Evolutionary conservation across 2,888 invertebrate species (phyloP), one percentile per base, ranked within the genome.

Genomic region (Neoscelio sp.): DNA sequence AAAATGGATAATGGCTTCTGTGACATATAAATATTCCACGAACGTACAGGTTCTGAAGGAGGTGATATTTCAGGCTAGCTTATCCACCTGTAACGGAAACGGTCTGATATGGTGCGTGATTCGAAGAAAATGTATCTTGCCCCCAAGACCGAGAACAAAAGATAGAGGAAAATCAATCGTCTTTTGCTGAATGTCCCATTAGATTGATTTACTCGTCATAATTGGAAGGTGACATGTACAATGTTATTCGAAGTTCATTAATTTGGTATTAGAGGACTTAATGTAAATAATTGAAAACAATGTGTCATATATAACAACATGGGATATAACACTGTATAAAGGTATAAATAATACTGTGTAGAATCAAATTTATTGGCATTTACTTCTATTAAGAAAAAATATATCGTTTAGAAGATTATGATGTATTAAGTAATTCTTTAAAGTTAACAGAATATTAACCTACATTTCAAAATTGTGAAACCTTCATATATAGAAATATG

Each of bases 21-120:
- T 65, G 74, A 65, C 65, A 58, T 56, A 74, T 65, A 74, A 74
- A 74, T 74, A 74, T 74, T 65, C 74, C n/a, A 33, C 23, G 13
- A 58, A 65, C 74, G 65, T 67, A 58, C 50, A 15, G 52, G n/a
- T 67, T 35, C 52, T 52, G 33, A 62, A 44, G 71, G 52, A 62
- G 65, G 67, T 67, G 67, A 75, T 74, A 75, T 75, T 60, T 75
- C 28, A 67, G 52, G 13, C 35, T 38, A 50, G 67, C 60, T 75
- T 58, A 75, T 75, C 52, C 58, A 75, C 67, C 67, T 67, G 74
- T 60, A 75, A 75, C 58, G 52, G 58, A 60, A 67, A 67, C 52
- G 65, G 12, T 64, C 54, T 65, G 74, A 74, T 58, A 65, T 65
- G 33, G 38, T 40, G 35, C 64, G 56, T 65, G 52, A 73, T 64